These are phyloP conservation scores for Temnopleurus reevesii DNA, from an alignment of 53 echinoderm and acorn worm species.

Conservation along the genomic window DNA sequence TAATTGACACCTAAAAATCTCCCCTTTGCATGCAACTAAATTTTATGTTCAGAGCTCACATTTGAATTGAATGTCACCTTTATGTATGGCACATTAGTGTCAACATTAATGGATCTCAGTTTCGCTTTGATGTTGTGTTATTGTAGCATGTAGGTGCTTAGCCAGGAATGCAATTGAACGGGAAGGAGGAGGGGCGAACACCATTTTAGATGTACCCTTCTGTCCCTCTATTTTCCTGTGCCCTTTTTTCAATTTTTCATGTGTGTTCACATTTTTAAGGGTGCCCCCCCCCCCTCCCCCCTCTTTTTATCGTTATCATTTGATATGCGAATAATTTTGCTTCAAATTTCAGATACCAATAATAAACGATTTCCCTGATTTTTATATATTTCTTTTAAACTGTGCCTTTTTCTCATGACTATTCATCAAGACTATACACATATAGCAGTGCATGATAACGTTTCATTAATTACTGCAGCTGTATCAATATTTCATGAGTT, in stretches of 20 bases:
- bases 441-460: constrained; percentile 12
- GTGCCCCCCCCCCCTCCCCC: no score
- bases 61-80: not conserved
- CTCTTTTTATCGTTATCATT: no score
- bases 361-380: no score
- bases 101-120: not conserved
- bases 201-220: not conserved
- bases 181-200: no score
- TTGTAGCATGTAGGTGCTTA: no score
- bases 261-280: no score
- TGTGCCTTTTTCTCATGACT: no score
- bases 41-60: not conserved
- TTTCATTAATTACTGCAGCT: constrained; percentile 35
- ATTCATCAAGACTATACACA: no score
- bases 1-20: not conserved
- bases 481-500: constrained; percentile 14
- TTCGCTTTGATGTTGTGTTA: not conserved
- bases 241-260: no score
- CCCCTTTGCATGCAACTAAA: not conserved
- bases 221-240: not conserved
- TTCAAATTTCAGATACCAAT: no score
- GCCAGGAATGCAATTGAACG: not conserved
- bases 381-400: no score
- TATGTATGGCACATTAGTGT: not conserved
- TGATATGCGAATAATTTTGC: no score